Evolutionary conservation across 2,797 vertebrate species (phyloP).

Genomic region (Paguma larvata): DNA sequence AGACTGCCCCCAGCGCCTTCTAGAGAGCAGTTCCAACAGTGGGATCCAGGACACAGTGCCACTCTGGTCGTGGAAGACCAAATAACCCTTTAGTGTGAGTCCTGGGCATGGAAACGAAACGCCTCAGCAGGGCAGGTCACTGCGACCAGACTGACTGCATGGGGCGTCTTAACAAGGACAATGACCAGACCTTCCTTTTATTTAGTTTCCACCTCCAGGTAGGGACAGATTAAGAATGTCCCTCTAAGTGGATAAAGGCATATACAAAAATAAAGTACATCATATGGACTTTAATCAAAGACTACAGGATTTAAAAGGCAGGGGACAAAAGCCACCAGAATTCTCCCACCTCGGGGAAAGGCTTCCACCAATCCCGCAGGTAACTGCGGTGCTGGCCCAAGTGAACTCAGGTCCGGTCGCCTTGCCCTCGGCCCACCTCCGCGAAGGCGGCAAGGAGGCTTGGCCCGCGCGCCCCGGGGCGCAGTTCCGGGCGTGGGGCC

Average conservation of each 20-base stretch:
- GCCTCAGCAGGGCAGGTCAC: background rate
- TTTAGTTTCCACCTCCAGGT: background rate
- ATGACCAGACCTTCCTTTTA: background rate
- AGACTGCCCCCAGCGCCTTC: background rate
- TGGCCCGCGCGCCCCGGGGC: background rate
- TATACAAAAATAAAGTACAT: background rate
- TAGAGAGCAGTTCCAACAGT: background rate
- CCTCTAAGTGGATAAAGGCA: background rate
- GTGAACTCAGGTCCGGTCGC: background rate
- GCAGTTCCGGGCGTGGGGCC: background rate
- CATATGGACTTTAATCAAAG: background rate
- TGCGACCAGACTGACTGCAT: background rate
- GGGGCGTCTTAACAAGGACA: background rate
- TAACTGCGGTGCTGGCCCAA: background rate
- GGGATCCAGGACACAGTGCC: no score
- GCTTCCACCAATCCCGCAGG: background rate
- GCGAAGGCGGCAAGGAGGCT: fast-evolving
- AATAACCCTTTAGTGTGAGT: background rate
- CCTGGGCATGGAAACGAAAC: fast-evolving
- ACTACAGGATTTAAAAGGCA: background rate
- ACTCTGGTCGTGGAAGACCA: background rate
- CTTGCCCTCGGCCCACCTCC: background rate
- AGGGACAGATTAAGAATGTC: background rate
- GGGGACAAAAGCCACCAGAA: background rate
- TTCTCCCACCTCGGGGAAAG: background rate